Evolutionary conservation across 2,113 vertebrate genomes (phyloP).

Genomic region (Coracopsis vasa): DNA sequence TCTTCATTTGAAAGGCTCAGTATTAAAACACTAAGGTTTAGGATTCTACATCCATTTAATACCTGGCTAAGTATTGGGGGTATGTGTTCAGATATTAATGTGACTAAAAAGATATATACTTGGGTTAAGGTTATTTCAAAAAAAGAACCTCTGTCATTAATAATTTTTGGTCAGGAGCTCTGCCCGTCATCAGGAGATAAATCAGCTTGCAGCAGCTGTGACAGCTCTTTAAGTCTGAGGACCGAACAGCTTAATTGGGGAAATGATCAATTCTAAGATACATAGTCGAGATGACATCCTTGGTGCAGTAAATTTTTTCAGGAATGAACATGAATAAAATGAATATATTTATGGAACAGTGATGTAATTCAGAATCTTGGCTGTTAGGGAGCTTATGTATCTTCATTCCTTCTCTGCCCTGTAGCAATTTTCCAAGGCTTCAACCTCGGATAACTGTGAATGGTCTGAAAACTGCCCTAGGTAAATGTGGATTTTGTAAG

Average conservation of each 20-base stretch:
- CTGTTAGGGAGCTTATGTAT: slow-evolving; percentile 33
- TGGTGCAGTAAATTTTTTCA: slow-evolving; percentile 45
- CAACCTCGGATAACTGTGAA: slow-evolving; percentile 6
- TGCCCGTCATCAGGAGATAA: slow-evolving; percentile 63
- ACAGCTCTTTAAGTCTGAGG: slow-evolving; percentile 66
- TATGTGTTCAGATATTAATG: slow-evolving; percentile 59
- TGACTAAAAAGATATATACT: slow-evolving; percentile 64
- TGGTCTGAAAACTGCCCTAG: slow-evolving; percentile 3
- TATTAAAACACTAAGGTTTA: slow-evolving; percentile 53
- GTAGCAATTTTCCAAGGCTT: slow-evolving; percentile 17
- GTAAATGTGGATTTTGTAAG: neutral
- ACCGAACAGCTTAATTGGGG: slow-evolving; percentile 55
- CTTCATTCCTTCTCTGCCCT: slow-evolving; percentile 37
- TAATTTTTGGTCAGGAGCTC: slow-evolving; percentile 61
- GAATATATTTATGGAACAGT: slow-evolving; percentile 68
- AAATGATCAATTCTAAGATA: slow-evolving; percentile 62
- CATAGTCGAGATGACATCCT: slow-evolving; percentile 49
- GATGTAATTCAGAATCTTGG: slow-evolving; percentile 66
- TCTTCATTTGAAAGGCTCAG: slow-evolving; percentile 45
- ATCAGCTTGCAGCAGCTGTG: slow-evolving; percentile 55
- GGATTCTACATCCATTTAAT: slow-evolving; percentile 55
- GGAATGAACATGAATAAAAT: slow-evolving; percentile 53
- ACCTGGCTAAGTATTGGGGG: slow-evolving; percentile 23
- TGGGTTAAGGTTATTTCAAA: slow-evolving; percentile 65
- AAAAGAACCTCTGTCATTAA: slow-evolving; percentile 63